These are phyloP conservation scores for Acanthococcus lagerstroemiae DNA, from an alignment of 2,888 invertebrate genomes.

Conservation along the genomic window DNA sequence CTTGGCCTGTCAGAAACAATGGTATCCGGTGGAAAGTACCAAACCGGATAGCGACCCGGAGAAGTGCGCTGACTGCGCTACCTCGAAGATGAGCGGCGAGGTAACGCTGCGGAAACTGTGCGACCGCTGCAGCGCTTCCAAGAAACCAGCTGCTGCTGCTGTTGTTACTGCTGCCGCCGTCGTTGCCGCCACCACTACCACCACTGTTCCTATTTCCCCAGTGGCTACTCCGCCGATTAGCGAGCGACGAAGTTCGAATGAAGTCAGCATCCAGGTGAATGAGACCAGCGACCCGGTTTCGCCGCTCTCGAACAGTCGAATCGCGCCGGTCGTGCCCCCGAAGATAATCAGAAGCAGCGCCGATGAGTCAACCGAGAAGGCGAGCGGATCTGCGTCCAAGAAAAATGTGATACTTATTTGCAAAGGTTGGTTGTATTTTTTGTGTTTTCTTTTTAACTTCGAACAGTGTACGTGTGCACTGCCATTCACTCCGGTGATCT, in stretches of 20 bases:
- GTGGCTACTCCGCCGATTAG: not conserved
- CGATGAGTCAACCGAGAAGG: not conserved
- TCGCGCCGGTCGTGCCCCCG: too few relatives aligned
- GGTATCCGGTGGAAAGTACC: too few relatives aligned
- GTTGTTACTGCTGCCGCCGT: not conserved
- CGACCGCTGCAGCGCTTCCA: not conserved
- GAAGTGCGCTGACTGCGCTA: not conserved
- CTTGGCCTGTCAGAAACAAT: not conserved
- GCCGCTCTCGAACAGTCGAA: too few relatives aligned
- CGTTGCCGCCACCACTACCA: not conserved
- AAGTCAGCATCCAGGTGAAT: not conserved
- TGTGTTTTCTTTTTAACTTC: too few relatives aligned
- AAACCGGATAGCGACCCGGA: too few relatives aligned
- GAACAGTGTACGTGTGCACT: too few relatives aligned
- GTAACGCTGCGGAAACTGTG: too few relatives aligned
- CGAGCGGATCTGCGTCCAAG: not conserved
- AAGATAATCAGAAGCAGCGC: too few relatives aligned
- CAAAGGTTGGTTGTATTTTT: constrained; percentile 8
- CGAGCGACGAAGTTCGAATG: not conserved
- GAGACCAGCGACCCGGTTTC: not conserved
- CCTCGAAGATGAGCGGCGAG: too few relatives aligned
- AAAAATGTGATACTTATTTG: constrained; percentile 11
- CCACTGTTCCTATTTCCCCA: not conserved
- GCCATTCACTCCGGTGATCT: too few relatives aligned
- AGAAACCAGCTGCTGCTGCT: not conserved